Evolutionary conservation across 2,888 invertebrate species (phyloP).

Genomic region (Heliconius ethilla): DNA sequence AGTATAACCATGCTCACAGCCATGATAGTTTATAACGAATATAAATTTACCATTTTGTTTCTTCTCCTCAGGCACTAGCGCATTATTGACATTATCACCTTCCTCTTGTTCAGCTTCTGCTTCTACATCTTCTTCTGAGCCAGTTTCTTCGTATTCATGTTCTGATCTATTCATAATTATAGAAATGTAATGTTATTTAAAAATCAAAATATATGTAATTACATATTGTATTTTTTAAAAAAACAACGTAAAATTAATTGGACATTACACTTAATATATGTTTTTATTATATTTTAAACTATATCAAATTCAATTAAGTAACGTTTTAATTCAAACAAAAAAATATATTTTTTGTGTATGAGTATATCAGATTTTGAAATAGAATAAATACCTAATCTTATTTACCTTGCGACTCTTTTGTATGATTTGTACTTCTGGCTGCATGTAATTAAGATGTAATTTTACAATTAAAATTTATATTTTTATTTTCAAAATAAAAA

Average conservation of each 20-base stretch:
- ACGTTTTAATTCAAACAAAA: no score
- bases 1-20: no score
- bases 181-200: not conserved
- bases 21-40: no score
- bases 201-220: no score
- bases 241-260: no score
- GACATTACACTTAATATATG: no score
- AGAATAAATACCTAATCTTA: not conserved
- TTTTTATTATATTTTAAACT: no score
- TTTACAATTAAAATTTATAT: no score
- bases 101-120: slow-evolving; percentile 86
- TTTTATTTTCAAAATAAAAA: no score
- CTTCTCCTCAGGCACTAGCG: slow-evolving; percentile 62
- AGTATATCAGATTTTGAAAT: not conserved
- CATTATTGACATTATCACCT: slow-evolving; percentile 78
- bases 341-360: no score
- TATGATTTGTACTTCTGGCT: slow-evolving; percentile 68
- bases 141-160: slow-evolving; percentile 85
- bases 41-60: slow-evolving; percentile 67
- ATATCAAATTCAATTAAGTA: no score
- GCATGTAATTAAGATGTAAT: slow-evolving; percentile 56
- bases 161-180: slow-evolving; percentile 77
- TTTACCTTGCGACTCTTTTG: slow-evolving; percentile 73
- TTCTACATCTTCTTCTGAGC: slow-evolving; percentile 86
- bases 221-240: no score